Conservation (phyloP, 2,797 vertebrate species). For the Siniperca undulata region DNA sequence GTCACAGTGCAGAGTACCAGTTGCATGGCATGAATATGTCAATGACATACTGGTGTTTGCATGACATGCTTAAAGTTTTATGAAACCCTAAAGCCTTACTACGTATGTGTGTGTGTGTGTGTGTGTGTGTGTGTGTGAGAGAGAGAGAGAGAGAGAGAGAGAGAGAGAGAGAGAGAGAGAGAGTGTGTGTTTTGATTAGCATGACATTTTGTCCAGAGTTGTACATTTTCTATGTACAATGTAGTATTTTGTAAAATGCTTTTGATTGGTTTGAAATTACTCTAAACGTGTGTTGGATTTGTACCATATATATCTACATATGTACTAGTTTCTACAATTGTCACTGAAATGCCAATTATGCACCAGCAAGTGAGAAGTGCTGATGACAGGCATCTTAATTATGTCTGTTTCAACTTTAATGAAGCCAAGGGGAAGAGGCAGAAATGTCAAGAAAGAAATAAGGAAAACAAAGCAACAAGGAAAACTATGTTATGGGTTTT, state of each 20-base stretch:
- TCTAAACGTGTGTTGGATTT: constrained; percentile 29
- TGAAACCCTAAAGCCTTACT: constrained; percentile 82
- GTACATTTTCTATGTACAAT: constrained; percentile 64
- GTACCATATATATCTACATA: constrained; percentile 44
- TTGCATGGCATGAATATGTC: constrained; percentile 57
- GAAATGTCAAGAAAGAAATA: constrained; percentile 14
- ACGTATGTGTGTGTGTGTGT: constrained; percentile 14
- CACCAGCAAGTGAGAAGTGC: constrained; percentile 43
- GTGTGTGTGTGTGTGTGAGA: too few species aligned
- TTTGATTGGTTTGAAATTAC: constrained; percentile 43
- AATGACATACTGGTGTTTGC: constrained; percentile 55
- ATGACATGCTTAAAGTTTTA: constrained; percentile 63
- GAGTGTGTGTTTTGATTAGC: constrained; percentile 38
- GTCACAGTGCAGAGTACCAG: constrained; percentile 38
- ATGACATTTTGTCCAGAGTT: constrained; percentile 49
- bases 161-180: not conserved
- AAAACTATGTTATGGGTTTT: constrained; percentile 28
- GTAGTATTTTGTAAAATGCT: constrained; percentile 63
- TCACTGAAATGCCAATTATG: constrained; percentile 61
- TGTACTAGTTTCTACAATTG: constrained; percentile 49
- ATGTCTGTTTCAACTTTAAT: constrained; percentile 20
- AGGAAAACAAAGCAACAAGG: not conserved
- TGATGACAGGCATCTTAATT: constrained; percentile 33
- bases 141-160: not conserved
- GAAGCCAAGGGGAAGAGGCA: constrained; percentile 5